Evolutionary conservation across 1,140 invertebrate genomes (phyloP).

Genomic region (Trichomalopsis sarcophagae): DNA sequence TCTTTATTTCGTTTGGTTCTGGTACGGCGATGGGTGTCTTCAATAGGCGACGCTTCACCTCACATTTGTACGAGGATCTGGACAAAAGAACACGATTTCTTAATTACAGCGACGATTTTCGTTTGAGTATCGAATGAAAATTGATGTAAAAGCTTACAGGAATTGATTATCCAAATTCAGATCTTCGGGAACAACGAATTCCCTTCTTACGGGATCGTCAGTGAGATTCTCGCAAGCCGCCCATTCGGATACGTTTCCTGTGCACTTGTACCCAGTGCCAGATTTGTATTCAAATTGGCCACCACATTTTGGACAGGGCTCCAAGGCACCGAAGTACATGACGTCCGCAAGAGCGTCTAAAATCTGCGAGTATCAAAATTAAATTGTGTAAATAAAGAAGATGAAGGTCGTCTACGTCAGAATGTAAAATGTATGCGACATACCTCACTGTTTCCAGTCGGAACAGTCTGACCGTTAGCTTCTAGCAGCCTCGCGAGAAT

Average conservation of each 20-base stretch:
- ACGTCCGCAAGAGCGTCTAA: conserved; percentile 87
- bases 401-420: too few species aligned
- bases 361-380: conserved; percentile 76
- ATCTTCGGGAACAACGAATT: conserved; percentile 84
- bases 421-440: too few species aligned
- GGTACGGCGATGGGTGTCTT: conserved; percentile 73
- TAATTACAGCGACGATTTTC: neutral
- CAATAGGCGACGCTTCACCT: conserved; percentile 79
- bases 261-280: conserved; percentile 85
- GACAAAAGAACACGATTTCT: conserved; percentile 32
- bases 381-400: neutral
- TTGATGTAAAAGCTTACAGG: conserved; percentile 73
- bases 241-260: conserved; percentile 92
- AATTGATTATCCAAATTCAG: conserved; percentile 78
- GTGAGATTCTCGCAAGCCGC: conserved; percentile 88
- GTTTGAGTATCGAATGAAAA: neutral
- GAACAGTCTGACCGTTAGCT: conserved; percentile 83
- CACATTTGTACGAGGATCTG: conserved; percentile 78
- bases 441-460: conserved; percentile 71
- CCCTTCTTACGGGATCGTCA: conserved; percentile 83
- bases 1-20: conserved; percentile 74
- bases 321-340: conserved; percentile 90
- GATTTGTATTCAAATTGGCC: conserved; percentile 84
- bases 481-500: conserved; percentile 80
- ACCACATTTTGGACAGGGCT: conserved; percentile 88